Percentiles rank a stretch among this genome's conserved stretches.
These are phyloP conservation scores for Lagocephalus sceleratus DNA, from an alignment of 2,797 vertebrate genomes.

Conservation along the genomic window DNA sequence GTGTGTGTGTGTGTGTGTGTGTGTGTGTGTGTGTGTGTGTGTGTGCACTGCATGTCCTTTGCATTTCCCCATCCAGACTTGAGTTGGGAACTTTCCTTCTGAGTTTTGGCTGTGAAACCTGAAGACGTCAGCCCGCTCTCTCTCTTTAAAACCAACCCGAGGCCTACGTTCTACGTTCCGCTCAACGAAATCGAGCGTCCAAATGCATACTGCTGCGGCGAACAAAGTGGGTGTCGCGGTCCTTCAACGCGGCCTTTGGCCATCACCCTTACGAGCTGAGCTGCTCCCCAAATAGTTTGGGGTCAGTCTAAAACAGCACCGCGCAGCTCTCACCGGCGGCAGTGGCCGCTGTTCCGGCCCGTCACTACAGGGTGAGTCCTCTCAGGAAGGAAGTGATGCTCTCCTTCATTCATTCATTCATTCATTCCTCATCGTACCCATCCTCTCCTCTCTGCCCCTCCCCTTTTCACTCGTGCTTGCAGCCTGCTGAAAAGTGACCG, in stretches of 20 bases:
- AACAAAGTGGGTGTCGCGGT: too few species aligned
- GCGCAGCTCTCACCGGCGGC: too few species aligned
- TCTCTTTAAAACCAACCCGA: too few species aligned
- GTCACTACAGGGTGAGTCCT: not conserved
- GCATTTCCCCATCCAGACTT: not conserved
- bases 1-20: not conserved
- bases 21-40: not conserved
- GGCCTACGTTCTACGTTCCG: too few species aligned
- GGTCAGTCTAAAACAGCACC: not conserved
- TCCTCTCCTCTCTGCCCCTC: slow-evolving; percentile 3
- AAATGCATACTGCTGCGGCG: too few species aligned
- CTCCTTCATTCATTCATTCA: slow-evolving; percentile 1
- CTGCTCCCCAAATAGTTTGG: not conserved
- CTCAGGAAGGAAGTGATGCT: not conserved
- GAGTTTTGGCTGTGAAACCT: too few species aligned
- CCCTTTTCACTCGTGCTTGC: slow-evolving; percentile 22
- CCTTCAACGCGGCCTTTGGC: not conserved
- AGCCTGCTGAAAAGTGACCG: slow-evolving; percentile 50
- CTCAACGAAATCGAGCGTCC: too few species aligned
- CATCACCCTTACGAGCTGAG: not conserved
- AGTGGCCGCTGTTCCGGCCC: not conserved
- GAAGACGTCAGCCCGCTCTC: too few species aligned
- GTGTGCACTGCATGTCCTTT: not conserved
- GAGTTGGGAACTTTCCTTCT: too few species aligned
- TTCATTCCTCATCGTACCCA: too few species aligned